These are phyloP conservation scores for Zaprionus inermis DNA, from an alignment of 1,140 invertebrate genomes.

Conservation along the genomic window DNA sequence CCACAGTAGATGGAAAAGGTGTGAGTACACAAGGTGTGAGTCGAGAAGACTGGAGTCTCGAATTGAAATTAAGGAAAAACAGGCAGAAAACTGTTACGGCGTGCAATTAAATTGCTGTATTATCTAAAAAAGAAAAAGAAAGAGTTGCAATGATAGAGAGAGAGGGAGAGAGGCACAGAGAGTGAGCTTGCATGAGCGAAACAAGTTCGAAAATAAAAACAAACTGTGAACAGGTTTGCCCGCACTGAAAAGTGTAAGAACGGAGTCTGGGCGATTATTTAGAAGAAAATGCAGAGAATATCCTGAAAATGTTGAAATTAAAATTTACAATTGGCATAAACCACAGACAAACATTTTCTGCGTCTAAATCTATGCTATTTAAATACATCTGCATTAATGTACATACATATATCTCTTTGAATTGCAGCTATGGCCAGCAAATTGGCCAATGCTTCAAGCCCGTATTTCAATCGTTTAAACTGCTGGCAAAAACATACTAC, in stretches of 20 bases:
- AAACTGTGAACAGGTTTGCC: slow-evolving; percentile 31
- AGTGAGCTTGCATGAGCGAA: background rate
- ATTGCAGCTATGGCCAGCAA: slow-evolving; percentile 3
- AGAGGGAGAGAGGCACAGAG: background rate
- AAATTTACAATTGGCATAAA: background rate
- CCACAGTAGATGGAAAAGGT: background rate
- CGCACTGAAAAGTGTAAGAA: slow-evolving; percentile 6
- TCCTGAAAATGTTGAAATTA: no score
- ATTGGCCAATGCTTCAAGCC: background rate
- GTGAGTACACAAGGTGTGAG: slow-evolving; percentile 15
- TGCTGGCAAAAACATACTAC: slow-evolving; percentile 18
- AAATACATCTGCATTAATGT: no score
- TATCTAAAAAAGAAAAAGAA: background rate
- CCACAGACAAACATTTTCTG: no score
- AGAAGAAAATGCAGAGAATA: background rate
- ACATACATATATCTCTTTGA: no score
- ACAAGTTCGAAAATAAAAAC: slow-evolving; percentile 10
- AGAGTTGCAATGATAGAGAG: background rate
- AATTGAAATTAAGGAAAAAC: slow-evolving; percentile 75
- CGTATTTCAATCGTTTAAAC: slow-evolving; percentile 35
- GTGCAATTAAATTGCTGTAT: slow-evolving; percentile 63
- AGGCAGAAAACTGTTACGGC: slow-evolving; percentile 65
- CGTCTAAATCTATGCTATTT: no score
- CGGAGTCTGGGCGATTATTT: background rate
- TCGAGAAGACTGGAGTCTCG: slow-evolving; percentile 22